Conservation (phyloP, 2,888 invertebrate genomes). For the Odontocerum albicorne region DNA sequence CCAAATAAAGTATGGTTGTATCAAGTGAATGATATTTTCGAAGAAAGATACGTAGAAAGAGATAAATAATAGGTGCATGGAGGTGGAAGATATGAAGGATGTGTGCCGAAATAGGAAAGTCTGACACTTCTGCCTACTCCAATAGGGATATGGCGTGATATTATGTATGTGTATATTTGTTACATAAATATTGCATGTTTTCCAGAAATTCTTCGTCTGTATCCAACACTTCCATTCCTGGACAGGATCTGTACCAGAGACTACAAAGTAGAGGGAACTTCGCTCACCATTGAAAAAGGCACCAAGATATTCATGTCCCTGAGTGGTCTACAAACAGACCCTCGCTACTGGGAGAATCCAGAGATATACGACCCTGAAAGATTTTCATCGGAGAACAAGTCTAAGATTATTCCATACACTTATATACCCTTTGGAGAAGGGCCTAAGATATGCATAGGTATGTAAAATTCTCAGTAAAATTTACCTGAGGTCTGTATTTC, state of each 20-base stretch:
- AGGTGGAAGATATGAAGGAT: no score
- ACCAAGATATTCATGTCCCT: slow-evolving; percentile 23
- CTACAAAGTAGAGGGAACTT: slow-evolving; percentile 13
- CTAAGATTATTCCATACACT: slow-evolving; percentile 43
- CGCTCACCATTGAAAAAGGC: slow-evolving; percentile 16
- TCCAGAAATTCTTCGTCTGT: slow-evolving; percentile 44
- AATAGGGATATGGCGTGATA: no score
- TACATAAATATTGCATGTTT: not conserved
- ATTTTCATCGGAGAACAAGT: slow-evolving; percentile 44
- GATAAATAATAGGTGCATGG: no score
- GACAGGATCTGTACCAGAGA: slow-evolving; percentile 44
- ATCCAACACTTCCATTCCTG: slow-evolving; percentile 46
- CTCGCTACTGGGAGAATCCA: slow-evolving; percentile 39
- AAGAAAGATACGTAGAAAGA: no score
- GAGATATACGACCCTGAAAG: slow-evolving; percentile 46
- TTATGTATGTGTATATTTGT: no score
- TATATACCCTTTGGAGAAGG: slow-evolving; percentile 49
- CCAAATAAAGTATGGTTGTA: no score
- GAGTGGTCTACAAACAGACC: slow-evolving; percentile 12
- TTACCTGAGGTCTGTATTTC: no score
- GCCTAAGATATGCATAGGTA: slow-evolving; percentile 45
- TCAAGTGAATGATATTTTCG: no score
- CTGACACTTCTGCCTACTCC: no score
- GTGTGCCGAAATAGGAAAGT: no score
- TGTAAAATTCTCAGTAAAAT: no score